Evolutionary conservation across 2,797 vertebrate species (phyloP).

Genomic region (Carduelis carduelis): DNA sequence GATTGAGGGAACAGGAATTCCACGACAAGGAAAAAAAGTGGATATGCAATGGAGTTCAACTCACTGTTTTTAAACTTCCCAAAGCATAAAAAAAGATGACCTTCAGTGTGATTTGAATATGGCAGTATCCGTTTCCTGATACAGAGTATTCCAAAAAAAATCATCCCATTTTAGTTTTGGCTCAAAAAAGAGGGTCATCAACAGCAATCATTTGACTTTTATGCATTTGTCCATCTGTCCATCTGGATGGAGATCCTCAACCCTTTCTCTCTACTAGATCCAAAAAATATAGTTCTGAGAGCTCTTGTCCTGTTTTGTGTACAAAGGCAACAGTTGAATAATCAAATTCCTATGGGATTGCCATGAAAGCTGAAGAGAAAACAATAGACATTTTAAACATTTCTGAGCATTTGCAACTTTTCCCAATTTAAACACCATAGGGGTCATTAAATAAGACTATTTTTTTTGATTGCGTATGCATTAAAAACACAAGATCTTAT

Average conservation of each 20-base stretch:
- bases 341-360: neutral
- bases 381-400: neutral
- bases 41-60: neutral
- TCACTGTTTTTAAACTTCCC: neutral
- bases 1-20: neutral
- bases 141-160: neutral
- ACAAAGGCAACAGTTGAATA: neutral
- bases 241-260: neutral
- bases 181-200: neutral
- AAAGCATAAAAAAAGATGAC: neutral
- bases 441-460: neutral
- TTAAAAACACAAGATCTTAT: neutral
- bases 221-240: neutral
- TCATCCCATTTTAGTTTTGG: neutral
- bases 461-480: neutral
- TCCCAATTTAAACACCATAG: neutral
- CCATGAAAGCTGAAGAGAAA: neutral
- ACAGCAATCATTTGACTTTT: rapidly evolving
- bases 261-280: neutral
- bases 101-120: neutral
- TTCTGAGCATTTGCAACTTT: neutral
- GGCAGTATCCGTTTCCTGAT: neutral
- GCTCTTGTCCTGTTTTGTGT: neutral
- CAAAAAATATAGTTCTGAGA: neutral
- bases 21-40: neutral